Conservation (phyloP, 2,797 vertebrate species). For the Bradypus variegatus region DNA sequence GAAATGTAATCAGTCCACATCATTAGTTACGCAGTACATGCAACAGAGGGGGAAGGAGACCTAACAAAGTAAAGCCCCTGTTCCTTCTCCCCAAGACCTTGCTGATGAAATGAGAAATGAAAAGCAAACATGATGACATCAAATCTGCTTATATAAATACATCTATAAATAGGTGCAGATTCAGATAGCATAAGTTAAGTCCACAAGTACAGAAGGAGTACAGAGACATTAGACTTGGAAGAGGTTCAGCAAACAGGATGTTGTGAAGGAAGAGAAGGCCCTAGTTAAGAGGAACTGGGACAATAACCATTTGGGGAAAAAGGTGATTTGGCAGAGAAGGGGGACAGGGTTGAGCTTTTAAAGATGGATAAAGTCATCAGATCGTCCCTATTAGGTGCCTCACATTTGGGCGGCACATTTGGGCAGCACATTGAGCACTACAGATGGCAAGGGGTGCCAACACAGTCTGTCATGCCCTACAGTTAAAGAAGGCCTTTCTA, state of each 20-base stretch:
- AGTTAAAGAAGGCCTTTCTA: neutral
- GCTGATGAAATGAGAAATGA: conserved; percentile 5
- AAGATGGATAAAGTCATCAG: neutral
- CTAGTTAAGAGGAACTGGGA: neutral
- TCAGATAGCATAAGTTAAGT: neutral
- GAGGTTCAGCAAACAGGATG: neutral
- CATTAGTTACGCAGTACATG: neutral
- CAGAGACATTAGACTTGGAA: neutral
- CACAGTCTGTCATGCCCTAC: neutral
- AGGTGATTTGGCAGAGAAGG: neutral
- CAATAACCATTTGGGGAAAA: neutral
- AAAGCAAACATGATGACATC: conserved; percentile 12
- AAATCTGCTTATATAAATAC: conserved; percentile 32
- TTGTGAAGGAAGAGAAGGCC: neutral
- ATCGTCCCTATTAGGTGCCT: neutral
- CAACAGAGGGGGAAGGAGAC: neutral
- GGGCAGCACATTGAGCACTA: neutral
- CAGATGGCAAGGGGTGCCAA: neutral
- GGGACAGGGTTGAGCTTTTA: neutral
- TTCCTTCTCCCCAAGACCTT: neutral
- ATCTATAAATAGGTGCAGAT: conserved; percentile 40
- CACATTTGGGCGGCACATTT: neutral
- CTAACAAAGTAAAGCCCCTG: neutral
- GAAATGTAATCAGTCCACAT: accelerated
- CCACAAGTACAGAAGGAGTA: neutral